Evolutionary conservation across 2,888 invertebrate species (phyloP).

Genomic region (Matsumyia berberina): DNA sequence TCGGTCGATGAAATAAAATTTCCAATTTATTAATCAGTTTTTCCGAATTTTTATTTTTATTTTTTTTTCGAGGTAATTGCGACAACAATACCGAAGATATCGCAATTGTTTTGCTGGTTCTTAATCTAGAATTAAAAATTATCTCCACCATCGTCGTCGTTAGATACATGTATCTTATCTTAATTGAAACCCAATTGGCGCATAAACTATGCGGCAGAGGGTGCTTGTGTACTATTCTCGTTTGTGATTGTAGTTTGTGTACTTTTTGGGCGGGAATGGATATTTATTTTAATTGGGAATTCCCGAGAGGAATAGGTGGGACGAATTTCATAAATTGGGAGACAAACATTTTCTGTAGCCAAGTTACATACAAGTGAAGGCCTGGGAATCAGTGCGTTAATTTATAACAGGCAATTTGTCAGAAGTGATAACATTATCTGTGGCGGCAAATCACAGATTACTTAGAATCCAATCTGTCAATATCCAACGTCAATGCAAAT

Average conservation of each 20-base stretch:
- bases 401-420: background rate
- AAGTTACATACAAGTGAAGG: background rate
- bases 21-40: background rate
- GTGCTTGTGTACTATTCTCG: background rate
- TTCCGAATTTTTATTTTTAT: background rate
- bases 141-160: background rate
- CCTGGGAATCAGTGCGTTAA: background rate
- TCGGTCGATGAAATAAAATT: conserved; percentile 1
- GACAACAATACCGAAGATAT: background rate
- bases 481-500: background rate
- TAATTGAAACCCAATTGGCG: conserved; percentile 15
- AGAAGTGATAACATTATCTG: background rate
- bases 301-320: background rate
- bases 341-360: background rate
- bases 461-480: background rate
- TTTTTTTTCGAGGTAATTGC: background rate
- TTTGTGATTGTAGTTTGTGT: background rate
- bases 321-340: background rate
- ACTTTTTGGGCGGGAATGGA: background rate
- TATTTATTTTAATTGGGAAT: background rate
- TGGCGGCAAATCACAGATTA: background rate
- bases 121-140: conserved; percentile 31
- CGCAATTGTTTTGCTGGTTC: conserved; percentile 14
- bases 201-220: background rate
- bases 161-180: conserved; percentile 22